Evolutionary conservation across 1,140 invertebrate genomes (phyloP), one percentile per base, ranked within the genome.

Genomic region (Bombus soroeensis): DNA sequence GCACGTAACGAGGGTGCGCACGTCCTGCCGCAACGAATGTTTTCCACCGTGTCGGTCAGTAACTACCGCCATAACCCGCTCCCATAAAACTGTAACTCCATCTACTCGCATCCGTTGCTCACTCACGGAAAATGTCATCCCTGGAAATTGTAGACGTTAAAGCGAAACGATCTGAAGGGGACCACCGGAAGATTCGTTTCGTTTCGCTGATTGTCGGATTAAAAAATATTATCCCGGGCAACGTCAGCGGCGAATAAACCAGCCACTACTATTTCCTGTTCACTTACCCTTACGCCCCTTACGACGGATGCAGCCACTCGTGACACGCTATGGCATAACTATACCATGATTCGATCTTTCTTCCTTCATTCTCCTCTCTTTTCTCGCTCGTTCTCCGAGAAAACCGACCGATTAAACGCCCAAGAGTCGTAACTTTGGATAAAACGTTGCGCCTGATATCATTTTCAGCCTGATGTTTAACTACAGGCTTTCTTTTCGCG

Each of bases 61-160:
- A 86, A 83, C 79, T 83, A 62, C 77, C 77, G 77, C 57, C 88
- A 78, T 89, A 89, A 90, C 81, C 81, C 77, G 72, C 66, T 37
- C 66, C 66, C 88, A 41, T 90, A 90, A 90, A 90, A 89, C 85
- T 70, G 88, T 89, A 84, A 89, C 88, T 81, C 77, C 81, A 81
- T 84, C 77, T 85, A 34, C 66, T 86, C 39, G 62, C 79, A 68
- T 89, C 78, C 88, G 87, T 41, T 66, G 73, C 66, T 81, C 85
- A 57, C 76, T 66, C 66, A 72, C 68, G 80, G 80, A 89, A 87
- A 89, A 89, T 81, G 84, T 83, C 66, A 73, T 82, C 64, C 73
- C 59, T 80, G 88, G 84, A 77, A 87, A 90, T 89, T 84, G 85
- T 89, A 71, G 74, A 89, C 88, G 68, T 88, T 90, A 89, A 89